Percentiles rank a stretch among this genome's conserved stretches.
Conservation (phyloP, 2,113 vertebrate genomes). For the Corydoras maculifer region DNA sequence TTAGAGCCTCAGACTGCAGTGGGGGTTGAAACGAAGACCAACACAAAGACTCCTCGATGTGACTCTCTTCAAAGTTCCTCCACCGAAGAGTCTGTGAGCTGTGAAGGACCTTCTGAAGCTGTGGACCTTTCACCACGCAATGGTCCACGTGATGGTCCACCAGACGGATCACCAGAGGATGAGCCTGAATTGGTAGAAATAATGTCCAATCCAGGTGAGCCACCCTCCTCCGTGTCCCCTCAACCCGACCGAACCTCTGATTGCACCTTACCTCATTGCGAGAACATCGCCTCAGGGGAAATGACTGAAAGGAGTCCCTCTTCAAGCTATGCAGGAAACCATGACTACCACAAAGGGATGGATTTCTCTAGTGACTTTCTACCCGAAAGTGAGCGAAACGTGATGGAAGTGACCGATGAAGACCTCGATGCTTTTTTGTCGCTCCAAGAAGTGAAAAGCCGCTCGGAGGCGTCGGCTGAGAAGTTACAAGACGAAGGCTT, state of each 20-base stretch:
- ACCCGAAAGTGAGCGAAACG: slow-evolving; percentile 67
- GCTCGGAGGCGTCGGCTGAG: slow-evolving; percentile 24
- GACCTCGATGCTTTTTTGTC: slow-evolving; percentile 88
- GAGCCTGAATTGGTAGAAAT: slow-evolving; percentile 28
- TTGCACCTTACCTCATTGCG: slow-evolving; percentile 37
- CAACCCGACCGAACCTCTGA: slow-evolving; percentile 37
- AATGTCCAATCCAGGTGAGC: slow-evolving; percentile 24
- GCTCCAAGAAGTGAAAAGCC: slow-evolving; percentile 58
- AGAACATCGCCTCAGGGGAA: slow-evolving; percentile 30
- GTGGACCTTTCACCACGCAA: no score
- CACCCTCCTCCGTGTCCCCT: background rate
- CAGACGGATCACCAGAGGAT: slow-evolving; percentile 26
- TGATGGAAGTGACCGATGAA: slow-evolving; percentile 76
- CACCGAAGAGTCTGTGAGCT: no score
- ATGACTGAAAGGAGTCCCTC: slow-evolving; percentile 28
- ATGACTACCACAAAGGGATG: slow-evolving; percentile 53
- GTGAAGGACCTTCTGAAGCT: no score
- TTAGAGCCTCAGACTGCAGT: slow-evolving; percentile 43
- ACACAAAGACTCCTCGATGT: background rate
- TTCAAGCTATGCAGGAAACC: slow-evolving; percentile 45
- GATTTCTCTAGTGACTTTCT: slow-evolving; percentile 61
- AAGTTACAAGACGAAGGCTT: slow-evolving; percentile 39
- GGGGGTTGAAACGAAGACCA: slow-evolving; percentile 6
- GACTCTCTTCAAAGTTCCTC: no score
- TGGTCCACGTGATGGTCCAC: background rate